Evolutionary conservation across 2,113 vertebrate genomes (phyloP), one percentile per base, ranked within the genome.

Genomic region (Synodontis membranacea): DNA sequence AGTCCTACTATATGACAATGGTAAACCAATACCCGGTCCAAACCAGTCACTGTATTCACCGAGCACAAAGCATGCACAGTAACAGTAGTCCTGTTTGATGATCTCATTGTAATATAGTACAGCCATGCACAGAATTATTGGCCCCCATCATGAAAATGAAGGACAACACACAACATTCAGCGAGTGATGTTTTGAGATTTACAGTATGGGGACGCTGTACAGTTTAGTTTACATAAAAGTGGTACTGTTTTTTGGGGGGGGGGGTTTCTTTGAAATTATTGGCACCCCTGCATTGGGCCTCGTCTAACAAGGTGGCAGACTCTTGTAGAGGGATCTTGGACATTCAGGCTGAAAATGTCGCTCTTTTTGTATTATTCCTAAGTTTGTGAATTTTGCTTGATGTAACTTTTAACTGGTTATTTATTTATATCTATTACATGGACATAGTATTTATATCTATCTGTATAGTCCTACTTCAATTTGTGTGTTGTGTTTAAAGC

Each of bases 1-100:
- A 80, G 88, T 88, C 91, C 88, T 90, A 78, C 89, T 89, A 82
- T 78, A 85, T 85, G 80, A 56, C 58, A 58, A 72, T 83, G 87
- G 64, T 39, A 91, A 78, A 64, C n/a, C 34, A 56, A 80, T 10
- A 56, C 78, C 52, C 11, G 28, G 23, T 80, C 11, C 5, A 58
- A 58, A 39, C 52, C 23, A 58, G 52, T 80, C 78, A 37, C 54
- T 58, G 52, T 58, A 39, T 80, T 80, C 78, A 58, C 78, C 21
- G 37, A 80, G 58, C 34, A 42, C 52, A 80, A 39, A 58, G 34
- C 34, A 80, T 8, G 12, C 52, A 58, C 6, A 1, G 52, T 58
- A 58, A 80, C 6, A 58, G 78, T 42, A 80, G 23, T 28, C 37
- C 52, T 80, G 23, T 25, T 52, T 80, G 34, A 42, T 80, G 34